Evolutionary conservation across 2,113 vertebrate genomes (phyloP), one percentile per base, ranked within the genome.

Genomic region (Cyphomyrus plagiostoma): DNA sequence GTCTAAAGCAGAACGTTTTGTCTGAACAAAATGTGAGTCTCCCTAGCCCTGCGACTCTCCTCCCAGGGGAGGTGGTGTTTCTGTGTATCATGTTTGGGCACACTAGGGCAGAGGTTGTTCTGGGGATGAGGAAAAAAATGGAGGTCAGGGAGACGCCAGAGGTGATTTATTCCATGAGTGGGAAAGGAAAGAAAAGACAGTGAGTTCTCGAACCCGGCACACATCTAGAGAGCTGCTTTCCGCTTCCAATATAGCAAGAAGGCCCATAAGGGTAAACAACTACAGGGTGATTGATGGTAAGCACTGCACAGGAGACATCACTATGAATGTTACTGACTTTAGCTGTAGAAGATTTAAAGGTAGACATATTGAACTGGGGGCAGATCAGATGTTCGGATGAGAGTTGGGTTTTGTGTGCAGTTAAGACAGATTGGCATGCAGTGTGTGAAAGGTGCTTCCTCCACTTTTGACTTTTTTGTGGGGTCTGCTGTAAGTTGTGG

Each of bases 11-110:
- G 23, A 88, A 74, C 23, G 23, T 48, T 88, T 48, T 53, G 53
- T 88, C 86, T 62, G 86, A 30, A 88, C 35, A 13, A 88, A 88
- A 88, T 50, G 49, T 62, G 50, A 87, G 53, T 87, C 50, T 88
- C 17, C 49, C 9, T 19, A 30, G 3, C 49, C 11, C 87, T 88
- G 39, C 6, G 0, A 10, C 56, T 26, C 53, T 7, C 30, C 19
- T 88, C 87, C 53, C 53, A n/a, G 21, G 53, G 87, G 53, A 45
- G 50, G 15, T 56, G 26, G n/a, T 26, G 26, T 39, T 13, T 50
- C 23, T 50, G 46, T 15, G 48, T 26, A 86, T 4, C 86, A 1
- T 62, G 87, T 66, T 88, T 88, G 87, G 87, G 87, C 53, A 46
- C 53, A 66, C 35, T 66, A 53, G 87, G 87, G 19, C 53, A 88